Evolutionary conservation across 2,888 invertebrate genomes (phyloP).

Genomic region (Blastobasis lacticolella): DNA sequence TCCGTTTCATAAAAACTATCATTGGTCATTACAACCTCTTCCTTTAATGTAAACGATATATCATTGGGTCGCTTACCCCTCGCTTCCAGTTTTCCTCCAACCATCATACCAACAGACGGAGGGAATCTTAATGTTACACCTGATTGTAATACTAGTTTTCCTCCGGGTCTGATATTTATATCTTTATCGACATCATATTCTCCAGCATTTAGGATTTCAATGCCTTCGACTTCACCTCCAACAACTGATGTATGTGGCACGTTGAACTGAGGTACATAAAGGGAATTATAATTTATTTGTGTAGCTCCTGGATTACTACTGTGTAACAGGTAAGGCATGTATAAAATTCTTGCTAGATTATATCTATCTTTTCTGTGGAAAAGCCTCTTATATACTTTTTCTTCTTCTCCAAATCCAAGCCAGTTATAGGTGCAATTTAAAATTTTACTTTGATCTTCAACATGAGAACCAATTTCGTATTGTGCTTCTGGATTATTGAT

Average conservation of each 20-base stretch:
- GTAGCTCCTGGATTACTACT: constrained; percentile 92
- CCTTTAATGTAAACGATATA: constrained; percentile 85
- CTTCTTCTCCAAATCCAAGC: constrained; percentile 86
- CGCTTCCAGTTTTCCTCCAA: constrained; percentile 92
- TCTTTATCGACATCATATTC: constrained; percentile 95
- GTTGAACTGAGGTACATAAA: constrained; percentile 86
- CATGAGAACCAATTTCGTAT: constrained; percentile 96
- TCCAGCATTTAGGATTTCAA: constrained; percentile 85
- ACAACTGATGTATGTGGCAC: constrained; percentile 80
- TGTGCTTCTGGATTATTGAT: constrained; percentile 91
- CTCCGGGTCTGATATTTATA: constrained; percentile 95
- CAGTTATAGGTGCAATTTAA: constrained; percentile 97
- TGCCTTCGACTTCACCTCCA: constrained; percentile 95
- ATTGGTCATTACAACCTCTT: constrained; percentile 79
- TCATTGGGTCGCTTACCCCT: constrained; percentile 85
- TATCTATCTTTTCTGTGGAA: constrained; percentile 94
- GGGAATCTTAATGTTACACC: constrained; percentile 94
- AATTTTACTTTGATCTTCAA: constrained; percentile 93
- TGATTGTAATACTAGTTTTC: constrained; percentile 88
- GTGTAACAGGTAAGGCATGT: constrained; percentile 92
- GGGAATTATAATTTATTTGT: constrained; percentile 83
- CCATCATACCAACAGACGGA: constrained; percentile 95
- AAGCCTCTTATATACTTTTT: constrained; percentile 81
- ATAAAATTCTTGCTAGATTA: constrained; percentile 93
- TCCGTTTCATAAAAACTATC: constrained; percentile 78